These are phyloP conservation scores for Trididemnum miniatum DNA, from an alignment of 23 tunicate genomes.

Conservation along the genomic window DNA sequence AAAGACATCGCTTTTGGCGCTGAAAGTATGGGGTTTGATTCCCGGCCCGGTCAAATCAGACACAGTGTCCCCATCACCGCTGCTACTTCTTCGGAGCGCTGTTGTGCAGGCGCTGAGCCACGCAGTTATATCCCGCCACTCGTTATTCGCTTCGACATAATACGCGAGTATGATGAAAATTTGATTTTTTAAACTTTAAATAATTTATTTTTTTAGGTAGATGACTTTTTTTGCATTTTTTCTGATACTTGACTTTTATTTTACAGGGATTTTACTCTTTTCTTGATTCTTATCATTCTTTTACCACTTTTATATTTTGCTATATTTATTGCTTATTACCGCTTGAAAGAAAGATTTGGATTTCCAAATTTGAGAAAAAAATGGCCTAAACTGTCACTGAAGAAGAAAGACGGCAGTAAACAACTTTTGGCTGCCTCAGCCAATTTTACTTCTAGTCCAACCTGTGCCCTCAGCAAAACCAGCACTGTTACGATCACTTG, in stretches of 20 bases:
- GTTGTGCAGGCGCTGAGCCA: too few species aligned
- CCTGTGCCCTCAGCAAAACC: not conserved
- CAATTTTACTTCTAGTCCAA: not conserved
- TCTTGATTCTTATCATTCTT: slow-evolving; percentile 32
- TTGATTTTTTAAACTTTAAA: not conserved
- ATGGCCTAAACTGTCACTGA: not conserved
- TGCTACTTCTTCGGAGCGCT: too few species aligned
- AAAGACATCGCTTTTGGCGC: too few species aligned
- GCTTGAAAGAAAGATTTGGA: slow-evolving; percentile 46
- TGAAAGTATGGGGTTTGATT: too few species aligned
- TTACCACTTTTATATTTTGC: slow-evolving; percentile 39
- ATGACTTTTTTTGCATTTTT: too few species aligned
- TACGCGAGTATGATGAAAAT: too few species aligned
- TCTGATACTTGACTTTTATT: too few species aligned
- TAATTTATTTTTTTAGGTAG: too few species aligned
- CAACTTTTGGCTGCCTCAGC: not conserved
- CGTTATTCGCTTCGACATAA: not conserved
- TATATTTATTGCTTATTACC: slow-evolving; percentile 38
- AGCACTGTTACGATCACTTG: not conserved
- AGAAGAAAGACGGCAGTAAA: not conserved
- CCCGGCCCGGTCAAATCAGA: too few species aligned
- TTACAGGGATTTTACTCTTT: slow-evolving; percentile 40
- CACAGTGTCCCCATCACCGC: too few species aligned
- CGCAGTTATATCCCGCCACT: not conserved
- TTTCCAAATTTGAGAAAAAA: slow-evolving; percentile 45